Base-by-base conservation (phyloP, 2,113 vertebrate genomes). In the Phyllostomus hastatus region DNA sequence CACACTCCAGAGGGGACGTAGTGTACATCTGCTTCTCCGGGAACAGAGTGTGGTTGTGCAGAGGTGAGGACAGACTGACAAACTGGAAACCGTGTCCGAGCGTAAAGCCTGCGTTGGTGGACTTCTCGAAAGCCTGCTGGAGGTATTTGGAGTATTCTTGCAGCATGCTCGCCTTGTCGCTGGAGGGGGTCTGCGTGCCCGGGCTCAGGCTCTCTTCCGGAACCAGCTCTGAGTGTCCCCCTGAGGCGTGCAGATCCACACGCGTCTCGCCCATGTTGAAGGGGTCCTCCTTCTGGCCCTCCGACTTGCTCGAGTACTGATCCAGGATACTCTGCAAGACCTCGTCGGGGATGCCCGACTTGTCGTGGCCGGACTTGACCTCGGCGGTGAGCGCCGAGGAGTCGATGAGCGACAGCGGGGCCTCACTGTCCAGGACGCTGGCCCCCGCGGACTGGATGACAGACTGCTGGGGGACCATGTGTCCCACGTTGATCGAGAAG, bases 121-220 rank as follows among this genome's bases (percentile, higher is more conserved):
- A 99, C 98, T 99, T 99, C 98, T 99, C 99, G 98, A 99, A 99
- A 94, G 99, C 99, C 98, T 99, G 99, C 70, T 99, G 99, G 98
- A 99, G 99, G 98, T 99, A 99, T 98, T 99, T 99, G 8, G 99
- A 99, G 98, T 99, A 99, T 97, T 99, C 99, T 91, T 99, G 99
- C 99, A 99, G 99, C 98, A 99, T 99, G 80, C 98, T 99, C 0
- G 99, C 98, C 98, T 99, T 99, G 97, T 99, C 99, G 5, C 98
- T 99, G 17, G 99, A 98, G 93, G 99, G 98, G 20, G 99, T 98
- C 33, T 99, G 98, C 69, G 99, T 98, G 96, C 99, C 99, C 17
- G 98, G 98, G 91, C 98, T 99, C 97, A 99, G 75, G 88, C 98
- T 98, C 64, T 99, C 99, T 70, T 99, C 99, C 86, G 98, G 99